Evolutionary conservation across 2,888 invertebrate species (phyloP), one percentile per base, ranked within the genome.

Genomic region (Melieria picta): DNA sequence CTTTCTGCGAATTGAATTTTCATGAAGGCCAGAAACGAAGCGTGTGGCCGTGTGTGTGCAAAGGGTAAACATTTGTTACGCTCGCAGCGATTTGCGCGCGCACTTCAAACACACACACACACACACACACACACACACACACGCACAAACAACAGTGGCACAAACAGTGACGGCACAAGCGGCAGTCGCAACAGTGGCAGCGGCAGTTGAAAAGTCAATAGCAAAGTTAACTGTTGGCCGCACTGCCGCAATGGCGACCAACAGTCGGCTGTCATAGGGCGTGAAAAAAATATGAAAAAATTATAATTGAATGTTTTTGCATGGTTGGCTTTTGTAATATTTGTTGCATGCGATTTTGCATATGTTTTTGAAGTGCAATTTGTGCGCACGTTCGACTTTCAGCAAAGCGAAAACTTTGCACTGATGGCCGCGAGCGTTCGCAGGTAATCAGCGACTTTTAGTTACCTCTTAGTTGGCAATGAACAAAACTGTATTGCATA

Each of bases 1-100:
- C 30, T 30, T 30, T 30, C 30, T 30, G 2, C 30, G 30, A 30
- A 30, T 30, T 30, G 30, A 30, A 30, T 30, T 30, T 30, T 30
- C 30, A 30, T 30, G 30, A 30, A 30, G 30, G 30, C 30, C 30
- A 30, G 30, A 30, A 30, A 30, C 30, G 3, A 30, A 30, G 30
- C 30, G 30, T 30, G 30, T 30, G 30, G 30, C 2, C 30, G 30
- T 30, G 30, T 30, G 30, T 30, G 30, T 30, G 30, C 30, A 30
- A 30, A 30, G 56, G 66, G 43, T 52, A 48, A 56, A 57, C 47
- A 63, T 42, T 57, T 62, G 69, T 63, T 69, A 48, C 55, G 63
- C 62, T 63, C 56, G 13, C 16, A 69, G 69, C 46, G 55, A 62
- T 69, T 69, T 61, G 46, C 55, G 47, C 13, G 45, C 30, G 52